Percentiles rank a stretch among this genome's conserved stretches.
Conservation (phyloP, 2,113 vertebrate species). For the Syrmaticus mikado region DNA sequence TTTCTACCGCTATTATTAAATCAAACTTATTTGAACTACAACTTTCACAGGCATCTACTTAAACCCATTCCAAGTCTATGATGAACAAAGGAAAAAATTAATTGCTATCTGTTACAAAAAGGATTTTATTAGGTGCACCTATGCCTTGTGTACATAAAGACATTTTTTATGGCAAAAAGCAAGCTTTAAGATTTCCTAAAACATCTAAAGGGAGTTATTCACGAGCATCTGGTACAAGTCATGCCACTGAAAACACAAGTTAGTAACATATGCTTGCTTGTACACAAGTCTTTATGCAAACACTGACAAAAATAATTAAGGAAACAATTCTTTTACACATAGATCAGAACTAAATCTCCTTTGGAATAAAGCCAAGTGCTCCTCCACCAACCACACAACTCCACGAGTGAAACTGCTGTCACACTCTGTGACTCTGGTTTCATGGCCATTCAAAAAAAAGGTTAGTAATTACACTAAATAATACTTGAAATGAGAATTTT, state of each 20-base stretch:
- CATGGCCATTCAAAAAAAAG: not conserved
- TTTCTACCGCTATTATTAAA: not conserved
- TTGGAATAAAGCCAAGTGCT: not conserved
- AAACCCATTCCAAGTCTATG: not conserved
- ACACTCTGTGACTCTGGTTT: not conserved
- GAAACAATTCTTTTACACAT: not conserved
- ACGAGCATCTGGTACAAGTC: not conserved
- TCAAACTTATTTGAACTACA: not conserved
- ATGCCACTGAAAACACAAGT: not conserved
- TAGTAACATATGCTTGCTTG: not conserved
- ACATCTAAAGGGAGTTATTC: not conserved
- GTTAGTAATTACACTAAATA: not conserved
- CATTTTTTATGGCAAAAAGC: not conserved
- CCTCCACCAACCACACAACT: not conserved
- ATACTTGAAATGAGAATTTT: not conserved
- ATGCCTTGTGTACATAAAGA: not conserved
- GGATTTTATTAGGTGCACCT: not conserved
- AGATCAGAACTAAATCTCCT: not conserved
- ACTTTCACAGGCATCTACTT: not conserved
- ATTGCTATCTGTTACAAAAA: not conserved
- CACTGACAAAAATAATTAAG: slow-evolving; percentile 11
- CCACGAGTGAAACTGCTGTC: not conserved
- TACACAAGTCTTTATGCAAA: not conserved
- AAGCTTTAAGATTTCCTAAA: not conserved
- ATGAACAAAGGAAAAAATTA: not conserved